Base-by-base conservation (phyloP, 2,888 invertebrate genomes). In the Synergus itoensis region DNA sequence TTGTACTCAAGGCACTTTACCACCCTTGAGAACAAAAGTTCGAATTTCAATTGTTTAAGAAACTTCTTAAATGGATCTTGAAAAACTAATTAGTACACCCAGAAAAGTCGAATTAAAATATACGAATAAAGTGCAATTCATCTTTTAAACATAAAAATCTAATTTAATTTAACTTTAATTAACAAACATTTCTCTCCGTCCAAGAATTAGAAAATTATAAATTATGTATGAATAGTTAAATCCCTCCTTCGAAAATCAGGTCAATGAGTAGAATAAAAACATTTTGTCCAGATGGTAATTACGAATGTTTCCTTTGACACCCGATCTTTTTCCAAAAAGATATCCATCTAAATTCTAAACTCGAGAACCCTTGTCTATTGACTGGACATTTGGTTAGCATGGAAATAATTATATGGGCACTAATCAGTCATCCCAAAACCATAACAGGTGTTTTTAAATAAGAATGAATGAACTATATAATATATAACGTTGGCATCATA, bases 1-100 rank as follows among this genome's bases (percentile, higher is more conserved):
- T 79, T 81, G 77, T 77, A 45, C 75, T 48, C 64, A 65, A 79
- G 69, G 53, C 76, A 78, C 79, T 43, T 18, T 57, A 18, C 57
- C 48, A n/a, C 16, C 18, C 18, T 57, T 57, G 18, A 67, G 45
- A 21, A 12, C 41, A 65, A 40, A 65, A 41, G 16, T 62, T 62
- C 40, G n/a, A 64, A 11, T 64, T 64, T 40, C 41, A 64, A 8
- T 65, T 41, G 9, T 41, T 12, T 40, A 65, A 18, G 0, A 41
- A 8, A 41, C 1, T 41, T 18, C 16, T 16, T 16, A 53, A 12
- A 53, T 16, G 16, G 48, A 53, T 14, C 48, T 16, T 16, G 48
- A 41, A 65, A 41, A 41, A 18, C 7, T 8, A 65, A 41, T 40
- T 65, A 36, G n/a, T 7, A 7, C 11, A 41, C 1, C 0, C 40